Base-by-base conservation (phyloP, 2,113 vertebrate species). In the Halichoeres trimaculatus region DNA sequence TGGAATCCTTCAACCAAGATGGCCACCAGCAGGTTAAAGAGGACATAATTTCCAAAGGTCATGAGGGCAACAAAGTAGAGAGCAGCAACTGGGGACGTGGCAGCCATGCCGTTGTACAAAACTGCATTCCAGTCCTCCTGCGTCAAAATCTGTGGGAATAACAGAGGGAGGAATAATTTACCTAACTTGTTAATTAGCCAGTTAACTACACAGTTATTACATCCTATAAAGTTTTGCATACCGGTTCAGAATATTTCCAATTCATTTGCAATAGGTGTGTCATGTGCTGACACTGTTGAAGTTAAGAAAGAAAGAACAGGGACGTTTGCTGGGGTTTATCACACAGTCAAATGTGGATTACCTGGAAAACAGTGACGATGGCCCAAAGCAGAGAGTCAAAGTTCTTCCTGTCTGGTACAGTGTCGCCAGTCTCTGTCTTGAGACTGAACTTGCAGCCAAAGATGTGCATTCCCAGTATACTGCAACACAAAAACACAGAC, bases 391-490 rank as follows among this genome's bases (percentile, higher is more conserved):
- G 84, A 4, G 98, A 99, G 86, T 99, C 97, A 65, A 99, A 99
- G 91, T 99, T 99, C 89, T 99, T 99, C 73, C 98, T 85, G 83
- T 99, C 98, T 0, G 98, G 97, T 5, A 99, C 95, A 0, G 98
- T 99, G 80, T 99, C 98, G 58, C 98, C 98, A 0, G 95, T 94
- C 50, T 99, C 97, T 0, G 96, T 98, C 85, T 95, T 96, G 24
- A 99, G 94, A 85, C 97, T 99, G 93, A 99, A 99, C 84, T 99
- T 99, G 85, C 98, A 99, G 79, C 98, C 98, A 56, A 99, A 99
- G 80, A 99, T 98, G 85, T 99, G 98, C 98, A 99, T 99, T 74
- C 98, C 97, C 26, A 99, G 93, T 72, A 99, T 99, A 88, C 98
- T 99, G 81, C 12, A 80, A 88, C 26, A 85, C 20, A 80, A 35